Percentiles rank a stretch among this genome's conserved stretches.
Evolutionary conservation across 2,797 vertebrate species (phyloP).

Genomic region (Arctocebus calabarensis): DNA sequence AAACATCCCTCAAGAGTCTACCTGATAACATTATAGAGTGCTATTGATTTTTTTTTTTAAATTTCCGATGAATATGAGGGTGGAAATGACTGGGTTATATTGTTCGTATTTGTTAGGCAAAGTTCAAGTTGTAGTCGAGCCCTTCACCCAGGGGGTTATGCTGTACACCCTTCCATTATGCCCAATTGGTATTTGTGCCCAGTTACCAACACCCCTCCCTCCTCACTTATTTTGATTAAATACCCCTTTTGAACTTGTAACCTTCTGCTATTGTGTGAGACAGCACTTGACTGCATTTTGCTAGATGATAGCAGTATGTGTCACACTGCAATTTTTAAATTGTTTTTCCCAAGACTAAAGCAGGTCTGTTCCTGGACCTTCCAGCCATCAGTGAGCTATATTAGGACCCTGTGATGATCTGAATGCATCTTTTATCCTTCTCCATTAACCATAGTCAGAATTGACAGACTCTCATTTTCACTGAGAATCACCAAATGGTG

Average conservation of each 20-base stretch:
- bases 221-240: constrained; percentile 75
- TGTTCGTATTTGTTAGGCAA: no score
- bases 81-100: no score
- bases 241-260: constrained; percentile 61
- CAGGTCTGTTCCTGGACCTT: background rate
- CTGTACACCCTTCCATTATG: no score
- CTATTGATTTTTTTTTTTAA: background rate
- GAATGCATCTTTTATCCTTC: constrained; percentile 47
- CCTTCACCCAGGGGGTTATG: no score
- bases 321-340: constrained; percentile 63
- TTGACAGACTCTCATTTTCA: constrained; percentile 54
- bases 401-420: background rate
- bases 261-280: constrained; percentile 72
- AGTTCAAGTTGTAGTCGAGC: no score
- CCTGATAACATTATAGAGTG: constrained; percentile 2
- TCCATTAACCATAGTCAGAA: background rate
- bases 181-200: no score
- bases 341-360: background rate
- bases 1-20: constrained; percentile 10
- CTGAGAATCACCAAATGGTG: background rate
- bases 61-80: no score
- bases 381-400: background rate
- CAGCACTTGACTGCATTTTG: constrained; percentile 36
- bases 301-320: constrained; percentile 36
- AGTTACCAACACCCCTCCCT: no score